phyloP scores from a whole-genome alignment of 2,888 invertebrate species.

The Scaeva pyrastri region DNA sequence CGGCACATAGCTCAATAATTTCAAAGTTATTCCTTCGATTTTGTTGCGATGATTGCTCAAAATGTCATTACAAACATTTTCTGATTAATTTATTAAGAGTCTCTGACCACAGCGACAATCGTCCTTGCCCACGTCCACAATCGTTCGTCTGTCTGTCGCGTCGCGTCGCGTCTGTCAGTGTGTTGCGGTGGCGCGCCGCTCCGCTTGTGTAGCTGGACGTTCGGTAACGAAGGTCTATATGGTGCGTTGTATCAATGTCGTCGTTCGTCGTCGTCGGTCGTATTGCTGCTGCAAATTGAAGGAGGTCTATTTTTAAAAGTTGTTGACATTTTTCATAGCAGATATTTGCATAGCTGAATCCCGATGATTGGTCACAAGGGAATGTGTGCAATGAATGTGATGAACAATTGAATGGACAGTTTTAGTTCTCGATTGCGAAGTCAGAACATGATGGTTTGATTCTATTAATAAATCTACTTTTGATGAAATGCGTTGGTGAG shows the following conservation, averaged over 20 bases:
- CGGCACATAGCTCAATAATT: slow-evolving; percentile 72
- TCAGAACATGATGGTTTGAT: not conserved
- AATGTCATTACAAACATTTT: slow-evolving; percentile 72
- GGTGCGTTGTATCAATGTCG: not conserved
- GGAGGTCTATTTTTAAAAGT: slow-evolving; percentile 49
- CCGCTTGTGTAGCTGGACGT: not conserved
- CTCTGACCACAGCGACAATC: slow-evolving; percentile 43
- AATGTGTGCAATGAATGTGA: slow-evolving; percentile 47
- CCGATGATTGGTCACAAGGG: slow-evolving; percentile 34
- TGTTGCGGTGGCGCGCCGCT: not conserved
- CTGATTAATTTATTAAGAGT: slow-evolving; percentile 75
- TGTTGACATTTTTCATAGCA: slow-evolving; percentile 41
- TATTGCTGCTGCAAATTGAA: slow-evolving; percentile 14
- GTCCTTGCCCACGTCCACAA: slow-evolving; percentile 50
- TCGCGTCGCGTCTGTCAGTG: not conserved
- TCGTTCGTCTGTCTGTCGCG: not conserved
- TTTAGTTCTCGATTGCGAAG: slow-evolving; percentile 20
- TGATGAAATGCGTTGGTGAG: not conserved
- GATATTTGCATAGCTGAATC: slow-evolving; percentile 55
- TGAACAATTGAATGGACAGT: slow-evolving; percentile 47
- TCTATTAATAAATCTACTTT: slow-evolving; percentile 11
- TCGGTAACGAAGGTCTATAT: not conserved
- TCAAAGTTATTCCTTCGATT: slow-evolving; percentile 62
- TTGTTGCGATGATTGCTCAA: slow-evolving; percentile 71
- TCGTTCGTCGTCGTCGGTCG: not conserved